Evolutionary conservation across 2,888 invertebrate species (phyloP), one percentile per base, ranked within the genome.

Genomic region (Agrotis ipsilon): DNA sequence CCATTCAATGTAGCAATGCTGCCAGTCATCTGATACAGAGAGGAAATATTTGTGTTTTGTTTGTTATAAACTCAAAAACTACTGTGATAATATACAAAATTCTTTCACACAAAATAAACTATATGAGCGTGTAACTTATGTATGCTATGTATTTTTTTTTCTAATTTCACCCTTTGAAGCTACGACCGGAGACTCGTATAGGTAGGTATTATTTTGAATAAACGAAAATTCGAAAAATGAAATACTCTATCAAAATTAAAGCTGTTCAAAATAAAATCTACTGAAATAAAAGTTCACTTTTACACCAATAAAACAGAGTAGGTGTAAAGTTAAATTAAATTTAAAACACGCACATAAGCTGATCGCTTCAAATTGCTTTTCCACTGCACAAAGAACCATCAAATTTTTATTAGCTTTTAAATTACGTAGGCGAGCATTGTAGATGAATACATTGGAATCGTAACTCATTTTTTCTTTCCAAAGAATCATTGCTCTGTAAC

Each of bases 401-500:
- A 87, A 86, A 74, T 65, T 83, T 86, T 86, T 86, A 86, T 87
- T 87, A 89, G 83, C 86, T 87, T 84, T 89, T 86, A 82, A 86
- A 86, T 83, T 84, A 78, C 81, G 73, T 75, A 77, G 72, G 78
- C 82, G 81, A 81, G 83, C 83, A 85, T 84, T 87, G 84, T 86
- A 72, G 84, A 81, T 81, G 84, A 88, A 88, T 84, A 72, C 84
- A 83, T 85, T 68, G 21, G 49, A 76, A 68, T 84, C 87, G 86
- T 88, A 87, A 88, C 74, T 87, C 84, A 86, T 82, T 79, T 88
- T 88, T 91, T 88, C 87, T 39, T 84, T 83, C 74, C 73, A 83
- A 81, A 81, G 83, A 87, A 86, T 88, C 86, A 89, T 90, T 87
- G 85, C 86, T 81, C 82, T 86, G 86, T 86, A 87, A 89, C 86